Evolutionary conservation across 2,888 invertebrate species (phyloP).

Genomic region (Lasioglossum oenotherae): DNA sequence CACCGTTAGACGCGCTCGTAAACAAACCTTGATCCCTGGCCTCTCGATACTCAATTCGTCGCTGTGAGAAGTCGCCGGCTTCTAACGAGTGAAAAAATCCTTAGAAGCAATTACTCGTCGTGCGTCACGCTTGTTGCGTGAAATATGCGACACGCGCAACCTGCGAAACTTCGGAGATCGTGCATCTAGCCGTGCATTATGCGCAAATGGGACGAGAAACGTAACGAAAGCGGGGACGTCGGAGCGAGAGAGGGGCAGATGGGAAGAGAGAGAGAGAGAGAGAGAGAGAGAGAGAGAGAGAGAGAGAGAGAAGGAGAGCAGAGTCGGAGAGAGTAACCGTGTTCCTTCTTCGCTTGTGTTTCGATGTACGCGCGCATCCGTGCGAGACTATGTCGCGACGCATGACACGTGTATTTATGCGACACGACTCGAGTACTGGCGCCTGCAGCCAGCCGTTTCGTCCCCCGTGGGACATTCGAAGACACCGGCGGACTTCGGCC

Average conservation of each 20-base stretch:
- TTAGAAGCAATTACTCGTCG: neutral
- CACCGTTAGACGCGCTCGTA: neutral
- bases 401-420: slow-evolving; percentile 70
- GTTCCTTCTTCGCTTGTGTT: slow-evolving; percentile 20
- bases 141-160: slow-evolving; percentile 28
- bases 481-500: slow-evolving; percentile 34
- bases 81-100: neutral
- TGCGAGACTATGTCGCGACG: slow-evolving; percentile 12
- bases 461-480: slow-evolving; percentile 54
- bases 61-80: neutral
- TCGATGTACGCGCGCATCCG: slow-evolving; percentile 13
- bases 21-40: neutral
- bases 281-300: slow-evolving; percentile 1
- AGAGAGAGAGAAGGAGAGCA: neutral
- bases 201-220: slow-evolving; percentile 42
- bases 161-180: slow-evolving; percentile 50
- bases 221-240: slow-evolving; percentile 1
- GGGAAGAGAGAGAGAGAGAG: neutral
- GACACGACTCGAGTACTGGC: slow-evolving; percentile 65
- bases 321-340: slow-evolving; percentile 25
- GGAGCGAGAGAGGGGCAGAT: slow-evolving; percentile 9
- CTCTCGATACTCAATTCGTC: neutral
- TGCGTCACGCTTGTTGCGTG: neutral
- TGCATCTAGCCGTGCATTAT: slow-evolving; percentile 50
- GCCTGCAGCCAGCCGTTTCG: slow-evolving; percentile 56